Conservation (phyloP, 2,888 invertebrate species). For the Hydraecia micacea region DNA sequence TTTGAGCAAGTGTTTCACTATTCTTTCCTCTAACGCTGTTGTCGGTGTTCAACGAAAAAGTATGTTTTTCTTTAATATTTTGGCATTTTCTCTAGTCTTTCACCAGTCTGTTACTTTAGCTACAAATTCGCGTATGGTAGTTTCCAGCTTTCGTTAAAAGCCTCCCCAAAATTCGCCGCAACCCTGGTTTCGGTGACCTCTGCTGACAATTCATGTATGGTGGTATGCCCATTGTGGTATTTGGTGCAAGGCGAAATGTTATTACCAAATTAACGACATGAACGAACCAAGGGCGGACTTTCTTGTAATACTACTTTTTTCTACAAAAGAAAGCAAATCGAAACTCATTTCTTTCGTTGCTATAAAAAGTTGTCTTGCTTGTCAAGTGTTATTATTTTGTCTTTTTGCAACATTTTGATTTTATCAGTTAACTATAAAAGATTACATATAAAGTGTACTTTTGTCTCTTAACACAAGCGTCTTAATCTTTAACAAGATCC, state of each 20-base stretch:
- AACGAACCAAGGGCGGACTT: conserved; percentile 50
- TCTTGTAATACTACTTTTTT: conserved; percentile 38
- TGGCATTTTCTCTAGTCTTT: neutral
- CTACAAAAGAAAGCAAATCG: conserved; percentile 29
- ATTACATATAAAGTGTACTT: neutral
- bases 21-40: conserved; percentile 21
- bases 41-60: neutral
- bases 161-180: neutral
- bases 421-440: conserved; percentile 8
- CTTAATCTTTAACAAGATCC: neutral
- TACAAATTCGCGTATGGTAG: neutral
- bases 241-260: conserved; percentile 58
- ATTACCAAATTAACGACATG: conserved; percentile 39
- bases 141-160: neutral
- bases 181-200: conserved; percentile 14
- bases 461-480: neutral
- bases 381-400: neutral
- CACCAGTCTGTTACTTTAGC: neutral
- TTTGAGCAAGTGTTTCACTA: conserved; percentile 52
- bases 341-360: conserved; percentile 37
- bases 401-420: neutral
- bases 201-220: neutral
- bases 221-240: conserved; percentile 35
- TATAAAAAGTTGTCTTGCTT: conserved; percentile 11
- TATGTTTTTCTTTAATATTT: neutral